These are phyloP conservation scores for Synergus itoensis DNA, from an alignment of 2,888 invertebrate species.

Conservation along the genomic window DNA sequence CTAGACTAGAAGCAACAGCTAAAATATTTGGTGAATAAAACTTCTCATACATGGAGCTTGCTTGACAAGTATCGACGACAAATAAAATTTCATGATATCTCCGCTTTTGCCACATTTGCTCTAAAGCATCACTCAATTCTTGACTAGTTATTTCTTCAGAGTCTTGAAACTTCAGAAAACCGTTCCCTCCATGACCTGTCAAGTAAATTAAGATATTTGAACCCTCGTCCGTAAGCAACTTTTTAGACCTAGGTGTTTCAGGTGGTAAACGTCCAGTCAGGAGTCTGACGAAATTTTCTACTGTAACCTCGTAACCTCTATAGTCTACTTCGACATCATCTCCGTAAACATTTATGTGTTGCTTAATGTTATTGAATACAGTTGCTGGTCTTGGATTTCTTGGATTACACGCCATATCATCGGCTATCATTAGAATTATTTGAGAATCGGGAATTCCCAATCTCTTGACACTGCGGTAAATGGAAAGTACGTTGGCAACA, in stretches of 20 bases:
- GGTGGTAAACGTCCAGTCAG: slow-evolving; percentile 95
- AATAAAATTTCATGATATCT: slow-evolving; percentile 99
- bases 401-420: slow-evolving; percentile 99
- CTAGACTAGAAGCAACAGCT: slow-evolving; percentile 97
- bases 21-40: slow-evolving; percentile 99
- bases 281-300: slow-evolving; percentile 98
- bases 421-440: slow-evolving; percentile 99
- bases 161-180: slow-evolving; percentile 99
- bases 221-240: slow-evolving; percentile 96
- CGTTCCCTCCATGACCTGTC: slow-evolving; percentile 98
- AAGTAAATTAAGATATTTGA: slow-evolving; percentile 98
- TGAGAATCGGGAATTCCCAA: slow-evolving; percentile 99
- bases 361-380: slow-evolving; percentile 98
- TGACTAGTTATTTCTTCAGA: slow-evolving; percentile 99
- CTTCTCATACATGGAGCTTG: slow-evolving; percentile 98
- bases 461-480: slow-evolving; percentile 98
- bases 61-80: slow-evolving; percentile 99
- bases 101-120: slow-evolving; percentile 99
- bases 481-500: slow-evolving; percentile 98
- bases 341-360: slow-evolving; percentile 99
- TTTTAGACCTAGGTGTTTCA: slow-evolving; percentile 96
- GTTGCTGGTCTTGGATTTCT: slow-evolving; percentile 98
- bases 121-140: slow-evolving; percentile 98
- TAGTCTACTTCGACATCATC: slow-evolving; percentile 99
- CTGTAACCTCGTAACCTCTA: slow-evolving; percentile 95